Conservation (phyloP, 2,888 invertebrate genomes). For the Ferdinandea cuprea region DNA sequence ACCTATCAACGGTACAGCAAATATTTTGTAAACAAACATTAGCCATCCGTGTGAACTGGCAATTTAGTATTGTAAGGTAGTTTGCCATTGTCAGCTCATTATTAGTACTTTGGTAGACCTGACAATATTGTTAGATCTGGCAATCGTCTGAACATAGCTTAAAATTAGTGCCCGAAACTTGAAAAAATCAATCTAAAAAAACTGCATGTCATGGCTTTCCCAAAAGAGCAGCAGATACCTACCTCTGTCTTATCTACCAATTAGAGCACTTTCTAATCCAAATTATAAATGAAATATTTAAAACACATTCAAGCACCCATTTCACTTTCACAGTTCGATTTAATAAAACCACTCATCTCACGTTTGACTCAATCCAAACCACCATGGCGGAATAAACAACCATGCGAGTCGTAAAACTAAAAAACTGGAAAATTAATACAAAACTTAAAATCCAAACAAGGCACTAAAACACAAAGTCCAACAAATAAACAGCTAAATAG, state of each 20-base stretch:
- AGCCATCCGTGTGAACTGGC: no score
- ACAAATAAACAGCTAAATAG: slow-evolving; percentile 14
- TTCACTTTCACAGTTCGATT: slow-evolving; percentile 8
- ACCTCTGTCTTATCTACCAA: not conserved
- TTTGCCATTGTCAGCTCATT: no score
- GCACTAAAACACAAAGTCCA: slow-evolving; percentile 38
- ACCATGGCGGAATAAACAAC: slow-evolving; percentile 45
- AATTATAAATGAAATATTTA: slow-evolving; percentile 27
- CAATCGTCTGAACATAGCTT: no score
- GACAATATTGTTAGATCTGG: no score
- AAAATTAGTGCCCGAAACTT: no score
- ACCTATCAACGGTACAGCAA: no score
- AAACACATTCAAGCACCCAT: slow-evolving; percentile 13
- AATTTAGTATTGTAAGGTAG: no score
- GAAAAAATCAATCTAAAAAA: not conserved
- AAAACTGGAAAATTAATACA: slow-evolving; percentile 55
- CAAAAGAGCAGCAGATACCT: no score
- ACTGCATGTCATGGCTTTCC: no score
- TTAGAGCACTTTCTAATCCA: slow-evolving; percentile 29
- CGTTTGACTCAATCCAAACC: slow-evolving; percentile 46
- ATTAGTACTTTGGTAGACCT: no score
- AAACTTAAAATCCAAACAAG: slow-evolving; percentile 42
- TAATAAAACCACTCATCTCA: slow-evolving; percentile 49
- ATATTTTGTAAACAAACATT: no score
- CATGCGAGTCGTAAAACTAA: slow-evolving; percentile 49